Base-by-base conservation (phyloP, 2,888 invertebrate genomes). In the Harpalus rubripes region DNA sequence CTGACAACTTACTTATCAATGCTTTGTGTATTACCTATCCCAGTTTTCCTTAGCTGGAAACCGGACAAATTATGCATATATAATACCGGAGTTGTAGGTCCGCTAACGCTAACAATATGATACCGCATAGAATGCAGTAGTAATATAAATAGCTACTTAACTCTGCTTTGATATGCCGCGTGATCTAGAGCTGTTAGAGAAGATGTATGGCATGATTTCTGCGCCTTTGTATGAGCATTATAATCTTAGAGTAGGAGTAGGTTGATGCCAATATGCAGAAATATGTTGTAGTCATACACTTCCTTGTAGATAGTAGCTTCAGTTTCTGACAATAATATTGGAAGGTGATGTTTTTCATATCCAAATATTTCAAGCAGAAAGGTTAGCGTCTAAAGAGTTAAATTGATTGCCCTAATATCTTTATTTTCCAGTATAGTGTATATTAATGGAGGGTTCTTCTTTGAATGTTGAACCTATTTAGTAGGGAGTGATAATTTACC, bases 121-220 rank as follows among this genome's bases (percentile, higher is more conserved):
- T 63, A 65, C 22, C 18, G 18, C 26, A 10, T 52, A 74, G 72
- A 74, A 74, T 44, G 81, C 65, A 63, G 61, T 26, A 41, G 81
- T 81, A 81, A 81, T 81, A 81, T 65, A 81, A 81, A 81, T 65
- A 39, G 81, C 81, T 81, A 63, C 26, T 81, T 81, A 65, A 81
- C 81, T 81, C 44, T 16, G 63, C 81, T 81, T 81, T 81, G 81
- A 65, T 65, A 61, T 65, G 65, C 81, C 81, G 81, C 81, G 74
- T 63, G 81, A 85, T 85, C 72, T 78, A 44, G 44, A 74, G 39
- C 32, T 12, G 32, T 39, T 15, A n/a, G 16, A n/a, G 15, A 15
- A 39, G 68, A 68, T 68, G 7, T 68, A 68, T 44, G 52, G 41
- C 72, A 18, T 44, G 72, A 41, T 74, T 74, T 44, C 41, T 15